These are phyloP conservation scores for Sciaenops ocellatus DNA, from an alignment of 2,797 vertebrate genomes.

Conservation along the genomic window DNA sequence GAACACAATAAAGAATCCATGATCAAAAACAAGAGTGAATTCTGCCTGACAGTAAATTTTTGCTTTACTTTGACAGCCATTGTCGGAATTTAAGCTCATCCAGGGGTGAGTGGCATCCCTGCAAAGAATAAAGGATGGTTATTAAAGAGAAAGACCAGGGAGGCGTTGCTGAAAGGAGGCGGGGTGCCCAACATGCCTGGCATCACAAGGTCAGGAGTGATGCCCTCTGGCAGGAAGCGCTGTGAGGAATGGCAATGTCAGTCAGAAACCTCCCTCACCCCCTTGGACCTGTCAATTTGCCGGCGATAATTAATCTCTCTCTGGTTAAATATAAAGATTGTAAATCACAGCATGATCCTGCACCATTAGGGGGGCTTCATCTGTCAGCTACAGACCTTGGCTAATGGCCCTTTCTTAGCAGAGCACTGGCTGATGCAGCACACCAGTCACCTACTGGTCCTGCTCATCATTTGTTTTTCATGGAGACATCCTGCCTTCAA, in stretches of 20 bases:
- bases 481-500: conserved; percentile 46
- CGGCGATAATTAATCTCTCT: conserved; percentile 82
- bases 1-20: conserved; percentile 31
- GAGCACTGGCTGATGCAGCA: conserved; percentile 66
- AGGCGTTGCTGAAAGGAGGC: conserved; percentile 55
- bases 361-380: conserved; percentile 79
- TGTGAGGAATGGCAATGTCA: conserved; percentile 76
- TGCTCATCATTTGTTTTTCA: conserved; percentile 71
- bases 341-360: conserved; percentile 83
- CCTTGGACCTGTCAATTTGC: conserved; percentile 78
- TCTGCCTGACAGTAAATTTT: conserved; percentile 57
- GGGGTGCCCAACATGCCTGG: conserved; percentile 68
- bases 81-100: conserved; percentile 36
- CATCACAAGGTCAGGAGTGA: conserved; percentile 76
- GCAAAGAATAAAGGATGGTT: conserved; percentile 62
- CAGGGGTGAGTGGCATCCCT: conserved; percentile 49
- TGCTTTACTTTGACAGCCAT: conserved; percentile 55
- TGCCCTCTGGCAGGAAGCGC: conserved; percentile 69
- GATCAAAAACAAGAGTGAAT: conserved; percentile 53
- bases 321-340: conserved; percentile 85
- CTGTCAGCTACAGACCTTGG: conserved; percentile 81
- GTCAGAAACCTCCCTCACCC: conserved; percentile 74
- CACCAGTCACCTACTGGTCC: conserved; percentile 66
- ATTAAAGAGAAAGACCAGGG: conserved; percentile 49
- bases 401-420: conserved; percentile 80